These are phyloP conservation scores for Pipistrellus pipistrellus DNA, from an alignment of 2,797 vertebrate species.

Conservation along the genomic window DNA sequence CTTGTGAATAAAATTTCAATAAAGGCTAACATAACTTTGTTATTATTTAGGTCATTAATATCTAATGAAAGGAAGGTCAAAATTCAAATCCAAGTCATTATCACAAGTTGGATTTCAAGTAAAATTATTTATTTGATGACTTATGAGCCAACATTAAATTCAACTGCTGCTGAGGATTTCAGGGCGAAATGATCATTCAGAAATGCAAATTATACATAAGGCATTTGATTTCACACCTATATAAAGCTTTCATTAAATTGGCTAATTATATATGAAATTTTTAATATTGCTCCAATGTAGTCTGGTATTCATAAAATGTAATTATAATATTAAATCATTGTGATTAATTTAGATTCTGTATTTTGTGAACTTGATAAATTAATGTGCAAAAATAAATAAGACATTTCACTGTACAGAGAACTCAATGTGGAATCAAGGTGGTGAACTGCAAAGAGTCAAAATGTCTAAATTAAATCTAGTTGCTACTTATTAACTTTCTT, in stretches of 20 bases:
- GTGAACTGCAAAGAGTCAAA: not conserved
- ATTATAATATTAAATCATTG: constrained; percentile 19
- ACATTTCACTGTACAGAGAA: not conserved
- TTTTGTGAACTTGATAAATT: not conserved
- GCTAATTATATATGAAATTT: not conserved
- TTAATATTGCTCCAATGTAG: not conserved
- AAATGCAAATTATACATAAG: not conserved
- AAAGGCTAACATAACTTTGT: constrained; percentile 8
- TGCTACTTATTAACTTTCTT: not conserved
- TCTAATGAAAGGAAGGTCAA: constrained; percentile 30
- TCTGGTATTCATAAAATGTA: not conserved
- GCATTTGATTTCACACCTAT: not conserved
- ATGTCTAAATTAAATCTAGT: not conserved
- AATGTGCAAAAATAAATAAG: not conserved
- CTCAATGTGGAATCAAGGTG: not conserved
- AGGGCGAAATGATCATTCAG: not conserved
- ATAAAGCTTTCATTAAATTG: constrained; percentile 2
- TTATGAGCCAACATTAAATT: constrained; percentile 38
- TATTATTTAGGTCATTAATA: not conserved
- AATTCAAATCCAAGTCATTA: constrained; percentile 29
- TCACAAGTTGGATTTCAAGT: constrained; percentile 1
- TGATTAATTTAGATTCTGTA: not conserved
- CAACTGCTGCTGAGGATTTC: constrained; percentile 23
- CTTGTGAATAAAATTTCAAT: constrained; percentile 1
- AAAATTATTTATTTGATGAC: constrained; percentile 43